Base-by-base conservation (phyloP, 1,140 invertebrate genomes). In the Druon quercuslanigerum region DNA sequence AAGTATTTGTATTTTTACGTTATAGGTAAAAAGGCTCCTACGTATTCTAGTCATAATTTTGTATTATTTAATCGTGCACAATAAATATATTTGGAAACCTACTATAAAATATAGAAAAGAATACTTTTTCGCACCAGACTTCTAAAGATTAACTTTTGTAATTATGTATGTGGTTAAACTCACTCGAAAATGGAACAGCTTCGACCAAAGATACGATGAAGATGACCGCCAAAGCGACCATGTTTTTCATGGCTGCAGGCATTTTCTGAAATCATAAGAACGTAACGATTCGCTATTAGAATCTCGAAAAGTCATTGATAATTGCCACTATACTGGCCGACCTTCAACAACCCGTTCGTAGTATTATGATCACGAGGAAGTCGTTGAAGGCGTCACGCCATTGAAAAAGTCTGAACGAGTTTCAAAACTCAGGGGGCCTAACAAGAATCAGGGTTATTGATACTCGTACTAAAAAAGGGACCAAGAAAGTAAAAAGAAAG, bases 181-280 rank as follows among this genome's bases (percentile, higher is more conserved):
- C 73, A 91, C 90, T 91, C n/a, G 84, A 88, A 73, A 86, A 90
- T 66, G 89, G 84, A 17, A 81, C 81, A 12, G 85, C 86, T 78
- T 77, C 82, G 14, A 77, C 80, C 52, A 77, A 70, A 16, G 73
- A 72, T 46, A 84, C 72, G 25, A 82, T 72, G 54, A 86, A 46
- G 19, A 84, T 76, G 70, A 87, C 54, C 74, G 77, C 81, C 75
- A 85, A 74, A 52, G 86, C 56, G 52, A 83, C 51, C 57, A 80
- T 70, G 17, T 83, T 77, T 46, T 71, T 73, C 73, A 70, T 76
- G 17, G 73, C 80, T 17, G 77, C 75, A 60, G 79, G 72, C 82
- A 85, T 81, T 81, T 80, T 86, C 85, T 87, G 80, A 14, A 87
- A 86, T 50, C 50, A 25, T 25, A 74, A 56, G 57, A 66, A 76